A percentile compares a stretch with the other conserved stretches of the same genome.
Conservation (phyloP, 2,888 invertebrate species). For the Teleogryllus oceanicus region DNA sequence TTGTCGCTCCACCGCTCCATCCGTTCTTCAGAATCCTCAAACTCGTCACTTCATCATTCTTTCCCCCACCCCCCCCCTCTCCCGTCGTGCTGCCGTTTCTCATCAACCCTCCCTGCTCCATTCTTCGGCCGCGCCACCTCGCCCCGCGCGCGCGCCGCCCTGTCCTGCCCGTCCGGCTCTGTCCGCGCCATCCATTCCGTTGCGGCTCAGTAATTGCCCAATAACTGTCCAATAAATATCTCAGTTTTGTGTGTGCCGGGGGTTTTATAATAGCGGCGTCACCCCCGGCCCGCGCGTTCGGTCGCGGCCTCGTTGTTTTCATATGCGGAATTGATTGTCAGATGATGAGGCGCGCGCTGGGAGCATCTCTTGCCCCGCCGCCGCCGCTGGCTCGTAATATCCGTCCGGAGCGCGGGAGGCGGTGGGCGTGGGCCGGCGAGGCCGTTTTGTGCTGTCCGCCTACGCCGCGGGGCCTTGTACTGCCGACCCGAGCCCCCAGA, state of each 20-base stretch:
- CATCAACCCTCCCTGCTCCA: neutral
- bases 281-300: neutral
- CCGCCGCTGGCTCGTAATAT: too few relatives aligned
- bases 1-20: too few relatives aligned
- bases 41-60: too few relatives aligned
- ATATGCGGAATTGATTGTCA: conserved; percentile 18
- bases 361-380: too few relatives aligned
- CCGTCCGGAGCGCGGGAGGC: too few relatives aligned
- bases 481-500: too few relatives aligned
- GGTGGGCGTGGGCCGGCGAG: too few relatives aligned
- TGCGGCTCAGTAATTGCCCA: neutral
- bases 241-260: neutral
- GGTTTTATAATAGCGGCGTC: conserved; percentile 7
- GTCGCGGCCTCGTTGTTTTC: neutral
- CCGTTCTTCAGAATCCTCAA: too few relatives aligned
- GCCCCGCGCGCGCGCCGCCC: neutral
- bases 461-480: too few relatives aligned
- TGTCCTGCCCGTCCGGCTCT: neutral
- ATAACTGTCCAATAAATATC: conserved; percentile 18
- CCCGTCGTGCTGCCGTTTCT: too few relatives aligned
- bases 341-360: neutral
- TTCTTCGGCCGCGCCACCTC: neutral
- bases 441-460: too few relatives aligned
- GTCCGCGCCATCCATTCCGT: neutral
- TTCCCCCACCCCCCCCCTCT: too few relatives aligned